These are phyloP conservation scores for Aphelenchoides besseyi DNA, from an alignment of 1,140 invertebrate species.

Conservation along the genomic window DNA sequence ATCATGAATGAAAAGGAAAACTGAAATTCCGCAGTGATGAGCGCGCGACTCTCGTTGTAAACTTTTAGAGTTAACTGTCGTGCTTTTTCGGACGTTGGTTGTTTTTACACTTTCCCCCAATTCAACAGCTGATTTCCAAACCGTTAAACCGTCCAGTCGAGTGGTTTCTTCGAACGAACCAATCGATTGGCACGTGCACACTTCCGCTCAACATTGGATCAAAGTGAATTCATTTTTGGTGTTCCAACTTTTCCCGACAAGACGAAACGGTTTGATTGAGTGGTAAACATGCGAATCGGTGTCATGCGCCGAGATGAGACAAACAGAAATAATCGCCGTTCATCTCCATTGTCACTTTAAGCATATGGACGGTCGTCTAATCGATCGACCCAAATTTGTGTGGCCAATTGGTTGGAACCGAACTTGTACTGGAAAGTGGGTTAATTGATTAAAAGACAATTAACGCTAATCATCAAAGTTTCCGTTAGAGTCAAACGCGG, in stretches of 20 bases:
- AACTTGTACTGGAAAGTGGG: too few species aligned
- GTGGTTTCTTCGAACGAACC: not conserved
- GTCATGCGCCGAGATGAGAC: not conserved
- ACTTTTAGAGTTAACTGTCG: too few species aligned
- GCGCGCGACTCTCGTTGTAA: not conserved
- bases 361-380: too few species aligned
- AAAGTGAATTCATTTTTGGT: too few species aligned
- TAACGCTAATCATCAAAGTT: too few species aligned
- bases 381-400: too few species aligned
- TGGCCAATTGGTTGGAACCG: too few species aligned
- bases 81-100: not conserved
- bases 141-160: not conserved
- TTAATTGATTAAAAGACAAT: too few species aligned
- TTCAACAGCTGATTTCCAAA: slow-evolving; percentile 1
- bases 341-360: not conserved
- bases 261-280: not conserved
- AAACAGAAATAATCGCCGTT: not conserved
- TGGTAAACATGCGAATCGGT: not conserved
- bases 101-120: not conserved
- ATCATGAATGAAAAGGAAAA: not conserved
- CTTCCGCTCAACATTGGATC: too few species aligned
- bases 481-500: too few species aligned
- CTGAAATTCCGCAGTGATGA: not conserved
- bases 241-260: not conserved
- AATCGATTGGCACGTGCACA: too few species aligned